Evolutionary conservation across 2,113 vertebrate genomes (phyloP).

Genomic region (Atherinomorus stipes): DNA sequence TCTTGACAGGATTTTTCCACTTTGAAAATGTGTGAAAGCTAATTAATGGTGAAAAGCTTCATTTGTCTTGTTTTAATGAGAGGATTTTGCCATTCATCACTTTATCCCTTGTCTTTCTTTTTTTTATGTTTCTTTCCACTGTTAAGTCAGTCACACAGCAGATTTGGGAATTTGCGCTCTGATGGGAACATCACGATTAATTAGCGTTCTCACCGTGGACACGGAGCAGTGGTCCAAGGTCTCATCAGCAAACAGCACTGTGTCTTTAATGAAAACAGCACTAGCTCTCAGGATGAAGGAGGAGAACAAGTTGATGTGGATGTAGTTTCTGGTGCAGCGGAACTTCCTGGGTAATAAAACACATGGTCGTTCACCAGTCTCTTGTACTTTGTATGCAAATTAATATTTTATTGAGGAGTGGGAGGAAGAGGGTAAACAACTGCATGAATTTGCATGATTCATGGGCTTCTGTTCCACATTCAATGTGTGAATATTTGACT

Average conservation of each 20-base stretch:
- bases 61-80: background rate
- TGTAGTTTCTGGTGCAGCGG: conserved; percentile 91
- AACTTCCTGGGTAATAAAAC: conserved; percentile 82
- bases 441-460: conserved; percentile 18
- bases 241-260: conserved; percentile 85
- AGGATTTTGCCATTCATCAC: conserved; percentile 3
- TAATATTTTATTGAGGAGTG: background rate
- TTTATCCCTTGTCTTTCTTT: background rate
- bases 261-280: conserved; percentile 88
- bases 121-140: background rate
- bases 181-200: conserved; percentile 10
- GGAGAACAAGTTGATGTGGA: conserved; percentile 90
- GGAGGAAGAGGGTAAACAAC: conserved; percentile 10
- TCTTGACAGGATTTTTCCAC: background rate
- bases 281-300: conserved; percentile 88
- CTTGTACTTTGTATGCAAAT: conserved; percentile 1
- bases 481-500: conserved; percentile 8
- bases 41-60: background rate
- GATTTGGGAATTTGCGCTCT: background rate
- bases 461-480: background rate
- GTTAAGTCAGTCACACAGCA: conserved; percentile 31
- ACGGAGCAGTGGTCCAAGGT: conserved; percentile 86
- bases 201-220: conserved; percentile 82
- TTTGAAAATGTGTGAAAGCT: background rate
- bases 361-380: background rate